Evolutionary conservation across 2,888 invertebrate genomes (phyloP).

Genomic region (Andricus quercusramuli): DNA sequence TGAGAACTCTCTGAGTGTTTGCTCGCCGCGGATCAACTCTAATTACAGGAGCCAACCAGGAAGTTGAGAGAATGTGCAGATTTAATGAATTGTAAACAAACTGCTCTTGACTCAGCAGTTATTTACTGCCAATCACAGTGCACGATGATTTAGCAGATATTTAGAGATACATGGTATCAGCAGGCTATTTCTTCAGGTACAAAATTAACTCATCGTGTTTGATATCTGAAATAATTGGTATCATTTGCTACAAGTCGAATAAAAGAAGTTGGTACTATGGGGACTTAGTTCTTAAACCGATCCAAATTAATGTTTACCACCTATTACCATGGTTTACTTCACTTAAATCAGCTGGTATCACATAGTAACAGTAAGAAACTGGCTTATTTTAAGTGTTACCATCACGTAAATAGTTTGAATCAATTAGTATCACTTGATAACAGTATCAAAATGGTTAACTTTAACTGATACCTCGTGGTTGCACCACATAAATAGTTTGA

Average conservation of each 20-base stretch:
- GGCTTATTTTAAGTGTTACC: too few species aligned
- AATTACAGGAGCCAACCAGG: constrained; percentile 38
- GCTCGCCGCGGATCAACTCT: constrained; percentile 20
- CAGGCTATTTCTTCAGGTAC: not conserved
- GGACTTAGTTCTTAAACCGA: too few species aligned
- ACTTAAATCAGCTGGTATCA: too few species aligned
- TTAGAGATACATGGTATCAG: not conserved
- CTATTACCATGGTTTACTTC: too few species aligned
- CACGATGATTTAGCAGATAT: not conserved
- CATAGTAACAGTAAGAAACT: too few species aligned
- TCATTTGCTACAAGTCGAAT: not conserved
- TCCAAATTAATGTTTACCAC: too few species aligned
- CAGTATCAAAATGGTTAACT: too few species aligned
- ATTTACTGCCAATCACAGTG: constrained; percentile 1
- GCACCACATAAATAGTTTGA: too few species aligned
- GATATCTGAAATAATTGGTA: not conserved
- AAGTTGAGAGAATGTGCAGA: constrained; percentile 34
- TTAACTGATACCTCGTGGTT: too few species aligned
- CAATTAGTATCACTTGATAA: too few species aligned
- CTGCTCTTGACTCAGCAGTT: not conserved
- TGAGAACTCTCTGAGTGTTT: constrained; percentile 30
- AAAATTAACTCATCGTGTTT: not conserved
- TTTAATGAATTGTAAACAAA: constrained; percentile 30
- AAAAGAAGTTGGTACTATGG: too few species aligned
- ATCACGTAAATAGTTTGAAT: too few species aligned